phyloP scores from a whole-genome alignment of 2,113 vertebrate species.

The Equus przewalskii region DNA sequence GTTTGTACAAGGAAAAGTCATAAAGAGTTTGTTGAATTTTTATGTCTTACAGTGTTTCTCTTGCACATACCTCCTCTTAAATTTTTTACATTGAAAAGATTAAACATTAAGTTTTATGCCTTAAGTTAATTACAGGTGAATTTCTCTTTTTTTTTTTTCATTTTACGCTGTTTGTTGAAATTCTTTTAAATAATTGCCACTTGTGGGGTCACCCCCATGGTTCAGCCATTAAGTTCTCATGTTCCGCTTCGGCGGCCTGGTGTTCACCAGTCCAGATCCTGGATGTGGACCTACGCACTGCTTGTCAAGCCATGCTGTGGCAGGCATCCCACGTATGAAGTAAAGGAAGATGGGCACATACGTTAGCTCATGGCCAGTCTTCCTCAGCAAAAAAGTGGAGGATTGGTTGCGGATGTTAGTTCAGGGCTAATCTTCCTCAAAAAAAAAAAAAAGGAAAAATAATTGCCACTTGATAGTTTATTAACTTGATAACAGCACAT shows the following conservation, averaged over 20 bases:
- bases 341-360: too few relatives aligned
- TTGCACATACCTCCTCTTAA: not conserved
- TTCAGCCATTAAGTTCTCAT: too few relatives aligned
- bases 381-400: too few relatives aligned
- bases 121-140: constrained; percentile 26
- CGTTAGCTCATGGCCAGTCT: too few relatives aligned
- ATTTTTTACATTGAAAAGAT: constrained; percentile 37
- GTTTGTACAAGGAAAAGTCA: not conserved
- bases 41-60: not conserved
- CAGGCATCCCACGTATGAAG: too few relatives aligned
- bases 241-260: too few relatives aligned
- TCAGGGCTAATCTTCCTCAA: too few relatives aligned
- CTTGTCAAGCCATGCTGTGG: too few relatives aligned
- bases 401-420: too few relatives aligned
- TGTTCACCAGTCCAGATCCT: too few relatives aligned
- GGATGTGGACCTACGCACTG: too few relatives aligned
- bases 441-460: not conserved
- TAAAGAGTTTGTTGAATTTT: not conserved
- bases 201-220: not conserved
- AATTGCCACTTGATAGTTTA: constrained; percentile 12
- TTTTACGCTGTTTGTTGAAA: not conserved
- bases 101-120: not conserved
- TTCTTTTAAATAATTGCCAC: not conserved
- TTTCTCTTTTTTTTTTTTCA: not conserved
- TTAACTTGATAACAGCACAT: constrained; percentile 16